Base-by-base conservation (phyloP, 2,113 vertebrate species). In the Perognathus longimembris region DNA sequence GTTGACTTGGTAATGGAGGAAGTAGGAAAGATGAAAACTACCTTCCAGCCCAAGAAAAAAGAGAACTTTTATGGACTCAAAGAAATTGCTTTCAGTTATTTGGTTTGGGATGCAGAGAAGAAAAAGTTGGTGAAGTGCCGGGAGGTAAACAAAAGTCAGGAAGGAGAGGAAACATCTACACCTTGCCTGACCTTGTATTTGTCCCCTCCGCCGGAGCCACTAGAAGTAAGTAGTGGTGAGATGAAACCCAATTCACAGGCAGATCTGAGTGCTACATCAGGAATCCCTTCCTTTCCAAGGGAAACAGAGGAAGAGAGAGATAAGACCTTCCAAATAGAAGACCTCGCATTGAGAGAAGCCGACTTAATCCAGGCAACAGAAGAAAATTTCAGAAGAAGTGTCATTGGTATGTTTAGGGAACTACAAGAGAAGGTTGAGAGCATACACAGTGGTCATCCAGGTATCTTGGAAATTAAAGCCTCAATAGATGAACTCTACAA, bases 341-440 rank as follows among this genome's bases (percentile, higher is more conserved):
- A 34, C 22, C 67, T 42, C 14, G 64, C 50, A 14, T 63, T 36
- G 26, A 61, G 81, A 81, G 83, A 90, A 34, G 15, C 57, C 59
- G 57, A 74, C 15, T 70, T 91, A 45, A 11, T 69, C 59, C 66
- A 71, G 84, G 90, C 70, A 75, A 89, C 75, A 1, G 88, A 92
- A 85, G 84, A 92, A 77, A 89, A 90, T 32, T 90, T 90, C 3
- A 76, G 86, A 77, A 95, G 26, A 85, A 82, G 36, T 32, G 34
- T 89, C 45, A 66, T 91, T 40, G 1, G 32, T 77, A 36, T 14
- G 15, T 54, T 94, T 30, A 77, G 75, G 67, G 79, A 94, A n/a
- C 59, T 96, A 42, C n/a, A 81, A 59, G 32, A 87, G 10, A 83
- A 95, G 24, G 73, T 92, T 32, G 6, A 5, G 15, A 66, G 73